Base-by-base conservation (phyloP, 2,113 vertebrate species). In the Sterna hirundo region DNA sequence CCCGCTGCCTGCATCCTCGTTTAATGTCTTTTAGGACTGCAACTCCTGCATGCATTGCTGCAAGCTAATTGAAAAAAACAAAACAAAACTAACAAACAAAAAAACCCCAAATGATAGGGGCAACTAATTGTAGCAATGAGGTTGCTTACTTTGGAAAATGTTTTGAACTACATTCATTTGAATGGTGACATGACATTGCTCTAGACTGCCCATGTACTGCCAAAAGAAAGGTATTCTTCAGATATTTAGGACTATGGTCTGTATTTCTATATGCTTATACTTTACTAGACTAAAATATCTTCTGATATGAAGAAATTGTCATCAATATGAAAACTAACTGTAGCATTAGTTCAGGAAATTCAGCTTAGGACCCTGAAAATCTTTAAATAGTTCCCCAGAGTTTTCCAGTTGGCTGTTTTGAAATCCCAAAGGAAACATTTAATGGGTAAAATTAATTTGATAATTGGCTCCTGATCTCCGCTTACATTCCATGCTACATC, bases 61-160 rank as follows among this genome's bases (percentile, higher is more conserved):
- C 2, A 83, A 77, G 16, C 42, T 34, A 70, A 51, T 52, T 52
- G 29, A 36, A 49, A 27, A 19, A 61, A 25, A n/a, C 16, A 60
- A 36, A 60, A 60, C 10, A 19, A 36, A 25, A 14, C 42, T 13
- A 40, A n/a, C n/a, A 60, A n/a, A 58, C 34, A 14, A 25, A 22
- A 30, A 25, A 42, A 12, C 11, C 42, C 11, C 42, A 13, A 26
- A 3, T 1, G 3, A 3, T 10, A 3, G 2, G 3, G 9, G 3
- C 2, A 55, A 42, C 6, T 52, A 47, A 13, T 22, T 32, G 10
- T 47, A 38, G 4, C 9, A n/a, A 52, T 21, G 2, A 0, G 0
- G 9, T 36, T 79, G 6, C 7, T 55, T 60, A 51, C 38, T 82
- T 72, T 65, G 30, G n/a, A 30, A 57, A 77, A 74, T 26, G 72